Evolutionary conservation across 2,888 invertebrate genomes (phyloP), one percentile per base, ranked within the genome.

Genomic region (Camponotus fellah): DNA sequence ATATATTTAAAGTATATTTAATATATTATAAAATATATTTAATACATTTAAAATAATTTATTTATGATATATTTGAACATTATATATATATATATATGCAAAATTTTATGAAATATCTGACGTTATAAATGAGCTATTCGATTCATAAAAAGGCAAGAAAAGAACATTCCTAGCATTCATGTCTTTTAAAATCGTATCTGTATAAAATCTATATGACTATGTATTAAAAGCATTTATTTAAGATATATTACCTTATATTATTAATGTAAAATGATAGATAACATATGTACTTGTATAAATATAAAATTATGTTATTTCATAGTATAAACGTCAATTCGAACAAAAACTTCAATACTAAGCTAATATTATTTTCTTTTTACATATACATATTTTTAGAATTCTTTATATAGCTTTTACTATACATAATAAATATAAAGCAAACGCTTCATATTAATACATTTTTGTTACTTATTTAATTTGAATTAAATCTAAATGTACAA

Each of bases 341-440:
- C 49, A n/a, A 46, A 58, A 43, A 40, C 21, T n/a, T 14, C 17
- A 49, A 21, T 8, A 8, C 3, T 32, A 62, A 17, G 34, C 49
- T 66, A 2, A 10, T 64, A n/a, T 0, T 56, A 5, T n/a, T 68
- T 66, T 75, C 37, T 37, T 49, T 37, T 37, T 37, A 6, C 6
- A 49, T 46, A 46, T n/a, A 75, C n/a, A 74, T 76, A 21, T 43
- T 21, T 65, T 37, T 49, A 68, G 8, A 68, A 26, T 68, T 40
- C 12, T 53, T 68, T 69, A 26, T 26, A 26, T 26, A 68, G 21
- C 3, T 34, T n/a, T 26, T 26, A 26, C 26, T 26, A 26, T 26
- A 26, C 26, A 2, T 26, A 26, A 26, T 26, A 37, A 43, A 26
- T 21, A 56, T 46, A 76, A 1, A 53, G 4, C 9, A 49, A 37